These are phyloP conservation scores for Pantherophis vulpinus DNA, from an alignment of 2,797 vertebrate genomes.

Conservation along the genomic window DNA sequence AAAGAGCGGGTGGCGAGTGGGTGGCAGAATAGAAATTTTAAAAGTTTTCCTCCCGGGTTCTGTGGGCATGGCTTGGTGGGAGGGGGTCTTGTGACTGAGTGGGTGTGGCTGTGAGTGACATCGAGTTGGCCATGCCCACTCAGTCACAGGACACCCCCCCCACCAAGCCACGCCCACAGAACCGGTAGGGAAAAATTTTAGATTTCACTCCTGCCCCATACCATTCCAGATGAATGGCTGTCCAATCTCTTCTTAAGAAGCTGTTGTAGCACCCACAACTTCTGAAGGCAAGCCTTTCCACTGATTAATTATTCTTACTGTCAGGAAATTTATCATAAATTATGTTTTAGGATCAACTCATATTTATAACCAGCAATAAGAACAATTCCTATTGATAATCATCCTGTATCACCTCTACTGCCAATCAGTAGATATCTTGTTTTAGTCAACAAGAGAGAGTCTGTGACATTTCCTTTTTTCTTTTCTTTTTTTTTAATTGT, in stretches of 20 bases:
- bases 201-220: too few relatives aligned
- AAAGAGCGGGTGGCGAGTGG: too few relatives aligned
- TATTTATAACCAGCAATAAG: neutral
- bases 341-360: neutral
- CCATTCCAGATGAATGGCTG: neutral
- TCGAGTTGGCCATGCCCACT: too few relatives aligned
- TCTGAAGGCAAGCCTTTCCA: neutral
- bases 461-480: constrained; percentile 46
- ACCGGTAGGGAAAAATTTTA: too few relatives aligned
- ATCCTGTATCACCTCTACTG: constrained; percentile 68
- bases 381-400: neutral
- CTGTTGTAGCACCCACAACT: neutral
- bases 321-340: neutral
- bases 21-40: too few relatives aligned
- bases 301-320: neutral
- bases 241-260: neutral
- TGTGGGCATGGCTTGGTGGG: too few relatives aligned
- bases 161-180: too few relatives aligned
- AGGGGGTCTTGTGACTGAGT: too few relatives aligned
- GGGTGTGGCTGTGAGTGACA: too few relatives aligned
- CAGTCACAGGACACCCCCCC: too few relatives aligned
- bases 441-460: constrained; percentile 70
- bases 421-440: constrained; percentile 35
- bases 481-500: too few relatives aligned
- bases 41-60: too few relatives aligned